These are phyloP conservation scores for Celastrina argiolus DNA, from an alignment of 2,888 invertebrate genomes.

Conservation along the genomic window DNA sequence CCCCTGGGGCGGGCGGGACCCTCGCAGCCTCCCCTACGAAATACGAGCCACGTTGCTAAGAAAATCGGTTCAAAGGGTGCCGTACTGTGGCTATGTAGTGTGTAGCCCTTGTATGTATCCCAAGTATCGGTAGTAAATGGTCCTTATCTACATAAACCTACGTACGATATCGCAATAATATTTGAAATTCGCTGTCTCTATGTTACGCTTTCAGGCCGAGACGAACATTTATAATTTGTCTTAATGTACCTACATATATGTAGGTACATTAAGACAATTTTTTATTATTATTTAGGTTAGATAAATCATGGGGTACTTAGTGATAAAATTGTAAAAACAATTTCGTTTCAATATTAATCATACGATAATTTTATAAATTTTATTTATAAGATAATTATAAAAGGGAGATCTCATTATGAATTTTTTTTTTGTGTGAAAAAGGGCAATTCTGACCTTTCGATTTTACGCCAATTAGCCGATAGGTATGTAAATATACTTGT, in stretches of 20 bases:
- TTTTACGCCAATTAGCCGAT: conserved; percentile 3
- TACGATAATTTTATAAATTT: no score
- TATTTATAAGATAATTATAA: no score
- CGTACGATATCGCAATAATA: background rate
- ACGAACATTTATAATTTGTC: no score
- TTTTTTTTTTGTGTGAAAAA: background rate
- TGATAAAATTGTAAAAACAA: no score
- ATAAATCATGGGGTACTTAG: no score
- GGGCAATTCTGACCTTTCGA: background rate
- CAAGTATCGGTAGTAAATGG: background rate
- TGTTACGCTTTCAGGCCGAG: no score
- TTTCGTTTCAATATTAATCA: no score
- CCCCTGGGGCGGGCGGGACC: conserved; percentile 42
- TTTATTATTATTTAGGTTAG: no score
- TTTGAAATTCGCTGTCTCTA: background rate
- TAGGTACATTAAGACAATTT: no score
- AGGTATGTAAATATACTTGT: background rate
- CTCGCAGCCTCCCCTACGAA: conserved; percentile 43
- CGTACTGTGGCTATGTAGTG: background rate
- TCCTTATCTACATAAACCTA: background rate
- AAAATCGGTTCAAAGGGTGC: conserved; percentile 30
- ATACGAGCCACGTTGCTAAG: conserved; percentile 42
- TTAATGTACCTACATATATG: no score
- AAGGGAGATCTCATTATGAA: background rate
- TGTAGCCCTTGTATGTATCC: background rate